Base-by-base conservation (phyloP, 2,113 vertebrate species). In the Myiozetetes cayanensis region DNA sequence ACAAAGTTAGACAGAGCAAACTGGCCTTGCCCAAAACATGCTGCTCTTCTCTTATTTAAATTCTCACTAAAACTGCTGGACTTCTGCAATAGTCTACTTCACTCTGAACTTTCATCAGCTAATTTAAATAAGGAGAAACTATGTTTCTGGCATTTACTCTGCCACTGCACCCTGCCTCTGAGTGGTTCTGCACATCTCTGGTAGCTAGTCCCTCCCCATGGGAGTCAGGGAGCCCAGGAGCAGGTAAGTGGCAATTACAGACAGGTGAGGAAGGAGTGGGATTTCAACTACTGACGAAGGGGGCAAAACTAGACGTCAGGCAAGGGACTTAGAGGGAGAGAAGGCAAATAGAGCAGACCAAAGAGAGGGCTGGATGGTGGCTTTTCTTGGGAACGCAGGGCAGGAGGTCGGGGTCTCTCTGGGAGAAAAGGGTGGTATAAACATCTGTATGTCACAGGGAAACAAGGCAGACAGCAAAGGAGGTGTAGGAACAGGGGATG, bases 21-120 rank as follows among this genome's bases (percentile, higher is more conserved):
- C 14, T n/a, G 39, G 73, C 65, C 73, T 93, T 89, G 61, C 87
- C 47, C 63, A 78, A 77, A 84, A 67, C 83, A 50, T 16, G 75
- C 90, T 63, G 33, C 43, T 89, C 13, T 74, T 43, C 68, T 84
- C 46, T 88, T 89, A 81, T 3, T 90, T 87, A 87, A 73, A 25
- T n/a, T 88, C 1, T 11, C 58, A 14, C 53, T 74, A 31, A 86
- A 66, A 44, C 47, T 46, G 55, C 86, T 50, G 72, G 83, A 53
- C 21, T 86, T 83, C 33, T 27, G 83, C 67, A 59, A 23, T 70
- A 3, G 0, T 55, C 61, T 63, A 21, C 61, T 74, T 3, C 1
- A 50, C 10, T n/a, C 4, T 28, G 31, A 81, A 41, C 21, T 81
- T 66, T 41, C 70, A 78, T 43, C 65, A 91, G 61, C 59, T 50